Percentiles rank a stretch among this genome's conserved stretches.
Evolutionary conservation across 2,797 vertebrate species (phyloP).

Genomic region (Anguilla pacifica): DNA sequence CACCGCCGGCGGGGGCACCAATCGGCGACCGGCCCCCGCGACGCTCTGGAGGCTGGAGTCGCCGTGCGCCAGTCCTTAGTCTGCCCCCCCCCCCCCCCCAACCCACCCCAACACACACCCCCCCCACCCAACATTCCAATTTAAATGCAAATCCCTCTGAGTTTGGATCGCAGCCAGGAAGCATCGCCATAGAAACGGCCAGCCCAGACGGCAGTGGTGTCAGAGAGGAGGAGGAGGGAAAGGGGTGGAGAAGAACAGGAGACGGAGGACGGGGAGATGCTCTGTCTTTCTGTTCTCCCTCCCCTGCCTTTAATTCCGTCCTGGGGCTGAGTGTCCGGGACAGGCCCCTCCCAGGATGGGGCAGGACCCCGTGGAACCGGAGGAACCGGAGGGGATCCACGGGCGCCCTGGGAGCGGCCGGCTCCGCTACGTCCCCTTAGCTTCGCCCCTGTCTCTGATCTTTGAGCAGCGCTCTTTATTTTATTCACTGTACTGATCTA

Average conservation of each 20-base stretch:
- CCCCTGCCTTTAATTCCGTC: background rate
- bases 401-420: background rate
- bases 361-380: background rate
- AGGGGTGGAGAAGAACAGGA: background rate
- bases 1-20: conserved; percentile 35
- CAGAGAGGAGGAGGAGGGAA: background rate
- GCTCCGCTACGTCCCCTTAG: background rate
- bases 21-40: conserved; percentile 31
- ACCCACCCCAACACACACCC: background rate
- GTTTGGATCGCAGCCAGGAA: conserved; percentile 55
- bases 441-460: no score
- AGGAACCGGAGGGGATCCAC: background rate
- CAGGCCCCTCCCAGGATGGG: background rate
- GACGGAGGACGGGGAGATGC: background rate
- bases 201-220: conserved; percentile 37
- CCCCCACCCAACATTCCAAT: conserved; percentile 31
- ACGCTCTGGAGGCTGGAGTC: background rate
- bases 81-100: background rate
- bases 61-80: conserved; percentile 18
- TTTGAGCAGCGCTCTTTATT: no score
- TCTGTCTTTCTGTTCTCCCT: background rate
- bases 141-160: conserved; percentile 57
- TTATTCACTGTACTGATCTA: no score
- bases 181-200: conserved; percentile 54
- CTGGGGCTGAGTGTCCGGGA: background rate